Evolutionary conservation across 2,113 vertebrate genomes (phyloP).

Genomic region (Ictalurus furcatus): DNA sequence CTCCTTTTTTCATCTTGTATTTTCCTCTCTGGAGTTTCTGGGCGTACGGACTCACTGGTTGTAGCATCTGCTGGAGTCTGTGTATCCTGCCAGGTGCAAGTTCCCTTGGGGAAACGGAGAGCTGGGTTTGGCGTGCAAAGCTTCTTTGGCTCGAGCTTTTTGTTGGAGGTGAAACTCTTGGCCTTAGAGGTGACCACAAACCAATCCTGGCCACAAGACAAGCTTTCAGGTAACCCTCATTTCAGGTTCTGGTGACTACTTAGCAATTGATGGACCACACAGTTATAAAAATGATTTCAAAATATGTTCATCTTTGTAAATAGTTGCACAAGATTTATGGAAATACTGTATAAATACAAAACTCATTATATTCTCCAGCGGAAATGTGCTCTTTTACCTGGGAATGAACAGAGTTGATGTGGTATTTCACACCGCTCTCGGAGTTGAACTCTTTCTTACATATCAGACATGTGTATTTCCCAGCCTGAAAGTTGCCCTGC

Average conservation of each 20-base stretch:
- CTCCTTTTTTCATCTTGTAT: conserved; percentile 45
- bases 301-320: not conserved
- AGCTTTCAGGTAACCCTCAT: conserved; percentile 4
- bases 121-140: conserved; percentile 66
- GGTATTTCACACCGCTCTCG: conserved; percentile 96
- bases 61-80: not conserved
- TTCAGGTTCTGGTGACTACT: not conserved
- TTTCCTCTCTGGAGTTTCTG: conserved; percentile 50
- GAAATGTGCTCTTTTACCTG: conserved; percentile 75
- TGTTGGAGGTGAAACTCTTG: conserved; percentile 82
- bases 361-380: not conserved
- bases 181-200: conserved; percentile 84
- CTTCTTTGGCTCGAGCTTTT: conserved; percentile 82
- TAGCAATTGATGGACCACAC: not conserved
- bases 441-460: conserved; percentile 93
- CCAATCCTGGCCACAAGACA: conserved; percentile 80
- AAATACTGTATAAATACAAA: not conserved
- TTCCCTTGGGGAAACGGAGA: conserved; percentile 65
- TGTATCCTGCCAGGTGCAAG: conserved; percentile 46
- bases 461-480: conserved; percentile 90
- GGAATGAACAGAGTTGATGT: conserved; percentile 91
- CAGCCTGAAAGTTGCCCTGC: conserved; percentile 89
- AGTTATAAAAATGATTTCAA: not conserved
- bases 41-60: conserved; percentile 40
- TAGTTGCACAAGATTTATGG: not conserved